A percentile compares a stretch with the other conserved stretches of the same genome.
These are phyloP conservation scores for Cephalophus harveyi DNA, from an alignment of 2,113 vertebrate species.

Conservation along the genomic window DNA sequence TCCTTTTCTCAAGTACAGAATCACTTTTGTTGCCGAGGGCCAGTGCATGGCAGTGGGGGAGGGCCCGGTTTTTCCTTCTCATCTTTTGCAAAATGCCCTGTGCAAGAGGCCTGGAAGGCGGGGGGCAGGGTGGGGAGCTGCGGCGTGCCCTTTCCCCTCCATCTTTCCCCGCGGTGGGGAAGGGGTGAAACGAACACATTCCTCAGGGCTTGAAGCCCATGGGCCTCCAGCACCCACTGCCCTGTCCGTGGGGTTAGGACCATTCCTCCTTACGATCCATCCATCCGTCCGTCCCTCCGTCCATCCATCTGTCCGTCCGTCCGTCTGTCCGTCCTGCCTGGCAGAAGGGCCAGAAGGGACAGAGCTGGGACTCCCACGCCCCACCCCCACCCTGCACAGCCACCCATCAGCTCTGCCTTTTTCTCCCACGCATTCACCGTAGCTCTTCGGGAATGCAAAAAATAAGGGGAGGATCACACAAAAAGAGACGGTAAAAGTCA, in stretches of 20 bases:
- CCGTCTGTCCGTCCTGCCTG: background rate
- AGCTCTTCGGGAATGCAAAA: too few species aligned
- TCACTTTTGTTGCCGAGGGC: background rate
- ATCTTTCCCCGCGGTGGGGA: background rate
- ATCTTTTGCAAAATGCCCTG: background rate
- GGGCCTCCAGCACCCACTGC: background rate
- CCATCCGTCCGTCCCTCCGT: background rate
- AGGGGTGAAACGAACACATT: background rate
- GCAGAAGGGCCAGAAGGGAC: background rate
- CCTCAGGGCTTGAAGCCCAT: background rate
- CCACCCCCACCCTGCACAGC: too few species aligned
- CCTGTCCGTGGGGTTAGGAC: background rate
- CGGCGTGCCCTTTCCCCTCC: background rate
- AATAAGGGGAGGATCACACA: background rate
- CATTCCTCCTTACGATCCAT: accelerated
- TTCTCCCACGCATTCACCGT: accelerated
- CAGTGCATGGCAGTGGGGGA: background rate
- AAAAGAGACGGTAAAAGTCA: too few species aligned
- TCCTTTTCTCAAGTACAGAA: background rate
- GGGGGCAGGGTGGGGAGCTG: background rate
- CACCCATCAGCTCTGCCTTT: accelerated
- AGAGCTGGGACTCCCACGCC: accelerated
- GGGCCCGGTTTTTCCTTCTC: background rate
- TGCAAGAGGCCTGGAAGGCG: background rate
- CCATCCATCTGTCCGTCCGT: accelerated